Evolutionary conservation across 2,888 invertebrate genomes (phyloP).

Genomic region (Drosophila cognata): DNA sequence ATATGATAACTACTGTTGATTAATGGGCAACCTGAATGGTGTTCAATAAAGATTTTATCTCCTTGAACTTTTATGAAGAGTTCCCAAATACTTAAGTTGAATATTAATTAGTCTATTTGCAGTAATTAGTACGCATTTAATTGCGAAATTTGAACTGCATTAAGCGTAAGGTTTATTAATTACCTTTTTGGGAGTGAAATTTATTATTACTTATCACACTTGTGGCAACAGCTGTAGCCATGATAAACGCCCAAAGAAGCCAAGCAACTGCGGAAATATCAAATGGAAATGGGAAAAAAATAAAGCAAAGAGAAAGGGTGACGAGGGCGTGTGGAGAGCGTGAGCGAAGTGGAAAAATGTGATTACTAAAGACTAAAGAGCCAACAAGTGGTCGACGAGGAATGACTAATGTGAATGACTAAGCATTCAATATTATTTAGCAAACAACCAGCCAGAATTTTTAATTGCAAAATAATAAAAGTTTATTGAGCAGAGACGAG

Average conservation of each 20-base stretch:
- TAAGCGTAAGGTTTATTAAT: neutral
- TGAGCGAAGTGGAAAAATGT: neutral
- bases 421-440: neutral
- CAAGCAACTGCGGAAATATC: constrained; percentile 9
- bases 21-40: neutral
- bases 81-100: neutral
- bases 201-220: neutral
- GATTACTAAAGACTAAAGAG: neutral
- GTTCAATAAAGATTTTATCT: neutral
- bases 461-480: constrained; percentile 51
- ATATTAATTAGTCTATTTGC: neutral
- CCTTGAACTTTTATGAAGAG: neutral
- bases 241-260: constrained; percentile 5
- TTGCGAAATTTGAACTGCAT: neutral
- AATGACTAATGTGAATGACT: neutral
- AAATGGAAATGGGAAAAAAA: constrained; percentile 2
- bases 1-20: neutral
- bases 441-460: constrained; percentile 1
- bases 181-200: neutral
- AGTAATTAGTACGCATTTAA: neutral
- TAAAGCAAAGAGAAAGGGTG: neutral
- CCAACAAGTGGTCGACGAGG: constrained; percentile 38
- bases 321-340: neutral
- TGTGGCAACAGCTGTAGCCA: constrained; percentile 8
- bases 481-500: constrained; percentile 34